Base-by-base conservation (phyloP, 2,888 invertebrate species). In the Xylophagus ater region DNA sequence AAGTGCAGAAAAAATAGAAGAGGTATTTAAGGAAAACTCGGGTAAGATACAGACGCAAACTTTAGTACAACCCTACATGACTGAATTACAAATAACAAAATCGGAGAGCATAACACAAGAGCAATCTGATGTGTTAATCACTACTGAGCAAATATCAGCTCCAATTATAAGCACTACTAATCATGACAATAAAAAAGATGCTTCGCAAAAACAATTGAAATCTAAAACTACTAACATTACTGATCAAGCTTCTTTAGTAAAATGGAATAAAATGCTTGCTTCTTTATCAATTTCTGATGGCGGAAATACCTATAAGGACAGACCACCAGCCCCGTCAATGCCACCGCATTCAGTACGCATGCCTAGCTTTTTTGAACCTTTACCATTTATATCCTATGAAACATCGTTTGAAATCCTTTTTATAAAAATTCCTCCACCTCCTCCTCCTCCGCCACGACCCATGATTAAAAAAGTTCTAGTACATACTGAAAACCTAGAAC, bases 281-380 rank as follows among this genome's bases (percentile, higher is more conserved):
- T 50, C 51, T 42, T 55, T 50, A 42, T 33, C 41, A 28, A 31
- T 34, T 26, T 35, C 37, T 34, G 33, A 21, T 28, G 34, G 48
- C 37, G 45, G 45, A 24, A 48, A 42, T 17, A 39, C 40, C 28
- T 48, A 46, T 39, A 51, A 41, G 25, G 49, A 47, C 34, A 49
- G 43, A 43, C 47, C 47, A 37, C 48, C 53, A 35, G 54, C 57
- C 20, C 53, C 54, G 23, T 54, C 54, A 14, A 53, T 58, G 29
- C 58, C 62, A n/a, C 59, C 62, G 17, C 50, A 59, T 43, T 54
- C 51, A 42, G 47, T 57, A 40, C 59, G 60, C 47, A 63, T 63
- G 62, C 62, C 63, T 38, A 62, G 62, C 52, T 63, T 65, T 42
- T 63, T 65, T 49, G 58, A 62, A 57, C 65, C 65, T 36, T 52